A percentile compares a stretch with the other conserved stretches of the same genome.
These are phyloP conservation scores for Athalia circularis DNA, from an alignment of 2,888 invertebrate genomes.

Conservation along the genomic window DNA sequence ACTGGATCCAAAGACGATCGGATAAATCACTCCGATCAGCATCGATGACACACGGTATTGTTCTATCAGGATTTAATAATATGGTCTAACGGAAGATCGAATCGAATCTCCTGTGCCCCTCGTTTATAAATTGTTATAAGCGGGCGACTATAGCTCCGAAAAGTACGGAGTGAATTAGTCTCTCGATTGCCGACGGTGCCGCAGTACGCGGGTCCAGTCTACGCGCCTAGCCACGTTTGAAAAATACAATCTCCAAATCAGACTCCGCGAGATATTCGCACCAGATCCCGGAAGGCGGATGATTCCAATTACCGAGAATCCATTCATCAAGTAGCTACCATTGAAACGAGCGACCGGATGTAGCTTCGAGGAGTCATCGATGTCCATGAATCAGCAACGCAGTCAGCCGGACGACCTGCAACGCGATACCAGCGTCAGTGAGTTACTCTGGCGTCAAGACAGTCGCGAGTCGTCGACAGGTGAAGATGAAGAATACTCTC, in stretches of 20 bases:
- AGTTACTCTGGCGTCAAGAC: conserved; percentile 40
- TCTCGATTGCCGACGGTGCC: conserved; percentile 34
- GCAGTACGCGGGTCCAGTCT: background rate
- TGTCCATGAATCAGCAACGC: conserved; percentile 44
- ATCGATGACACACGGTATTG: too few species aligned
- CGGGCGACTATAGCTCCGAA: conserved; percentile 20
- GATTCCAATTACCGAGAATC: conserved; percentile 38
- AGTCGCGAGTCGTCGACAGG: conserved; percentile 39
- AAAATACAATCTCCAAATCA: too few species aligned
- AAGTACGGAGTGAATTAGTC: conserved; percentile 32
- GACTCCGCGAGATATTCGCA: background rate
- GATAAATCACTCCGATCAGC: too few species aligned
- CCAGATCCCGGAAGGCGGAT: conserved; percentile 38
- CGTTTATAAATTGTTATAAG: background rate
- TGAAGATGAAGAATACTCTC: conserved; percentile 27
- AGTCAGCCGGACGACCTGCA: conserved; percentile 25
- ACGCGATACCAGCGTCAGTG: conserved; percentile 32
- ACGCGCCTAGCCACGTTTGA: background rate
- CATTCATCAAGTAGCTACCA: background rate
- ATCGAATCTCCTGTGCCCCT: background rate
- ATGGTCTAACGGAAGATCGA: background rate
- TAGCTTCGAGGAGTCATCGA: conserved; percentile 41
- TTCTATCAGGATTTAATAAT: too few species aligned
- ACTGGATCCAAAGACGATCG: too few species aligned
- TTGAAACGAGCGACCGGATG: conserved; percentile 41